These are phyloP conservation scores for Philypnodon macrostomus DNA, from an alignment of 2,797 vertebrate genomes.

Conservation along the genomic window DNA sequence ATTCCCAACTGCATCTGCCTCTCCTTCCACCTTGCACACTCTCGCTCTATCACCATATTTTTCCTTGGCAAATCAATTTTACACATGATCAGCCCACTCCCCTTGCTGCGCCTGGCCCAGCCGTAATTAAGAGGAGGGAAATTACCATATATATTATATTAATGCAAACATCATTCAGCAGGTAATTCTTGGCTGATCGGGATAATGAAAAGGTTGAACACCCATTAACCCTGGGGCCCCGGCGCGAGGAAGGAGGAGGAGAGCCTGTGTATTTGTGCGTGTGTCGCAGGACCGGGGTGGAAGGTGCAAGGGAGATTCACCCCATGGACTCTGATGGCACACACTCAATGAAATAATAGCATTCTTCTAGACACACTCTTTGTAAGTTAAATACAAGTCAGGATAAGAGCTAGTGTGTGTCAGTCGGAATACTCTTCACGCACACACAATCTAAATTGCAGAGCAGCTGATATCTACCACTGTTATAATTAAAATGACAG, in stretches of 20 bases:
- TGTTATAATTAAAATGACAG: slow-evolving; percentile 92
- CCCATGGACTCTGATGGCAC: slow-evolving; percentile 86
- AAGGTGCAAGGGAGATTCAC: slow-evolving; percentile 79
- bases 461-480: slow-evolving; percentile 86
- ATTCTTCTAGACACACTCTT: slow-evolving; percentile 51
- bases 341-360: slow-evolving; percentile 57
- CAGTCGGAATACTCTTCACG: slow-evolving; percentile 18
- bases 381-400: slow-evolving; percentile 48
- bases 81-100: slow-evolving; percentile 99
- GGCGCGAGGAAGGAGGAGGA: slow-evolving; percentile 72
- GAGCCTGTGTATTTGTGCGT: slow-evolving; percentile 23
- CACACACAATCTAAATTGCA: slow-evolving; percentile 52
- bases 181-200: slow-evolving; percentile 99
- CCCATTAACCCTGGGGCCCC: slow-evolving; percentile 99
- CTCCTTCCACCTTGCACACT: slow-evolving; percentile 73
- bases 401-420: slow-evolving; percentile 16
- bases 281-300: slow-evolving; percentile 35
- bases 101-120: slow-evolving; percentile 95
- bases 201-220: slow-evolving; percentile 99
- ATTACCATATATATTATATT: slow-evolving; percentile 99
- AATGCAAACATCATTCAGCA: slow-evolving; percentile 99
- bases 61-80: slow-evolving; percentile 99
- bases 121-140: slow-evolving; percentile 99
- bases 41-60: slow-evolving; percentile 94
- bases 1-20: slow-evolving; percentile 70